Percentiles rank a stretch among this genome's conserved stretches.
phyloP scores from a whole-genome alignment of 1,140 invertebrate genomes.

The Leptoteleia sp. region DNA sequence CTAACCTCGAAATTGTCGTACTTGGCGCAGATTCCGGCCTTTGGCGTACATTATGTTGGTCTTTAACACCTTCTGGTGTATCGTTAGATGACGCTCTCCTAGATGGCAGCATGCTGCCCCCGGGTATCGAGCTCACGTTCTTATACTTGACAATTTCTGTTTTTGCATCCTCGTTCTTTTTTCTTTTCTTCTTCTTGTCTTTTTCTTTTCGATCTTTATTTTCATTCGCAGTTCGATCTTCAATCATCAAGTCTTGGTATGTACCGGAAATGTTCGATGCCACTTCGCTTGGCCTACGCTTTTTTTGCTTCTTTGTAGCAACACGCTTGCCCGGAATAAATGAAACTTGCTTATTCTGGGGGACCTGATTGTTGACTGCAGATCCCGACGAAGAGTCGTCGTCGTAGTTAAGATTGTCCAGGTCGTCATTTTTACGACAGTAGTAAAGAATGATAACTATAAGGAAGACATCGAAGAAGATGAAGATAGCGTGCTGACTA shows the following conservation, averaged over 20 bases:
- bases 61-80: slow-evolving; percentile 22
- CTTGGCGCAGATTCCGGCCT: slow-evolving; percentile 71
- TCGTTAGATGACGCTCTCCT: slow-evolving; percentile 72
- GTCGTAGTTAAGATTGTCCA: slow-evolving; percentile 61
- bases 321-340: neutral
- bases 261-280: slow-evolving; percentile 86
- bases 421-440: slow-evolving; percentile 75
- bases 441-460: slow-evolving; percentile 80
- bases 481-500: slow-evolving; percentile 81
- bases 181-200: slow-evolving; percentile 78
- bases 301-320: slow-evolving; percentile 30
- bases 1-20: slow-evolving; percentile 47
- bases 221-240: slow-evolving; percentile 68
- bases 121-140: slow-evolving; percentile 37
- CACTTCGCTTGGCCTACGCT: slow-evolving; percentile 87
- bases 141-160: slow-evolving; percentile 38
- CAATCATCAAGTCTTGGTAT: slow-evolving; percentile 81
- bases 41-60: slow-evolving; percentile 20
- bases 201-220: slow-evolving; percentile 70
- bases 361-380: neutral
- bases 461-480: slow-evolving; percentile 81
- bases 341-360: neutral
- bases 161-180: slow-evolving; percentile 72
- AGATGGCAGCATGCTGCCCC: slow-evolving; percentile 52
- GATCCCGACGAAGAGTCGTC: neutral